phyloP scores from a whole-genome alignment of 2,888 invertebrate species.

The Myopa testacea region DNA sequence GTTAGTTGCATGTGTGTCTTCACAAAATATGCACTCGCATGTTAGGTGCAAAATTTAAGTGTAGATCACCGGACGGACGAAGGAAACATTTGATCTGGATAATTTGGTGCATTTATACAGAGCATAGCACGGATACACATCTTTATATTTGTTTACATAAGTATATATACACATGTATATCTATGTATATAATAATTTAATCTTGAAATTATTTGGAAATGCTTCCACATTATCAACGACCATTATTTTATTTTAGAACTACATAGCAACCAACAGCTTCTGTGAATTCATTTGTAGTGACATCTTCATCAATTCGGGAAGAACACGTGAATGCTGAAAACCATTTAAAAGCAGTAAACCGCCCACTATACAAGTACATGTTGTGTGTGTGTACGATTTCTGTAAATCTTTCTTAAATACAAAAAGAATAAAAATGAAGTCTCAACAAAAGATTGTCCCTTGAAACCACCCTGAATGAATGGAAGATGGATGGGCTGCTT shows the following conservation, averaged over 20 bases:
- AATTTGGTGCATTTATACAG: slow-evolving; percentile 2
- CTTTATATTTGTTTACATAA: no score
- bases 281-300: slow-evolving; percentile 26
- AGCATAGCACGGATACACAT: not conserved
- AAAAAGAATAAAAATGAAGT: not conserved
- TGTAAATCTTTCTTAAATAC: not conserved
- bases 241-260: not conserved
- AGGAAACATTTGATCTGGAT: slow-evolving; percentile 12
- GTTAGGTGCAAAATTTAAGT: slow-evolving; percentile 26
- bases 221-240: not conserved
- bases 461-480: slow-evolving; percentile 16
- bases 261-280: slow-evolving; percentile 6
- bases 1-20: slow-evolving; percentile 2
- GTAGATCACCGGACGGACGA: not conserved
- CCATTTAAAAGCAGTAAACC: not conserved
- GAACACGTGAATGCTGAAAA: no score
- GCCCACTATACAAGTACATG: not conserved
- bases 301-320: slow-evolving; percentile 22
- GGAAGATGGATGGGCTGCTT: not conserved
- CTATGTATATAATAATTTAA: no score
- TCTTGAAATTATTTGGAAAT: no score
- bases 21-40: slow-evolving; percentile 2
- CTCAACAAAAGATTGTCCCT: not conserved
- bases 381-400: not conserved
- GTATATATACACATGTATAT: no score